These are phyloP conservation scores for Falco columbarius DNA, from an alignment of 2,797 vertebrate species.

Conservation along the genomic window DNA sequence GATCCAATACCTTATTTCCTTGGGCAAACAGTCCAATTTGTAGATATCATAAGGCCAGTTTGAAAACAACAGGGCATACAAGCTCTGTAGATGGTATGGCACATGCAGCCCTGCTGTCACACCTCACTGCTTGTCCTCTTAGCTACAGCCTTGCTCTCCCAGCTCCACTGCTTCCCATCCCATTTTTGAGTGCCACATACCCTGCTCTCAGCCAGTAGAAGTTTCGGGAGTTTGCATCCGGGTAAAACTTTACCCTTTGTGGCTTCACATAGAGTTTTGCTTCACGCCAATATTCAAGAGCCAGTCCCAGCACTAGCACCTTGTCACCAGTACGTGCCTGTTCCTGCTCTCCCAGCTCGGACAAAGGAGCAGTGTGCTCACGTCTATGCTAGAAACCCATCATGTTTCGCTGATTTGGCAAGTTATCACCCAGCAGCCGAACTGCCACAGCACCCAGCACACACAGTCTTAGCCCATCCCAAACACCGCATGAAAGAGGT, in stretches of 20 bases:
- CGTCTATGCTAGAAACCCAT: neutral
- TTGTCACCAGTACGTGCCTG: accelerated
- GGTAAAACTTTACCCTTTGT: neutral
- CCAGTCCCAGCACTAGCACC: neutral
- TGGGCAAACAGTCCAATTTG: neutral
- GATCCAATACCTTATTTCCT: neutral
- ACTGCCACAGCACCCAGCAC: neutral
- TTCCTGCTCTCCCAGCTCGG: neutral
- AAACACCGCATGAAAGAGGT: neutral
- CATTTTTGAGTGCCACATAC: neutral
- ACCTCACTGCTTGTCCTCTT: neutral
- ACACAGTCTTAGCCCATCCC: neutral
- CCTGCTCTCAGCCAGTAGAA: neutral
- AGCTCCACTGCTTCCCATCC: neutral
- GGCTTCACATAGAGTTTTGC: neutral
- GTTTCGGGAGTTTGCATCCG: neutral
- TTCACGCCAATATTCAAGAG: neutral
- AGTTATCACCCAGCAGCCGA: neutral
- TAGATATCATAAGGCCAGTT: neutral
- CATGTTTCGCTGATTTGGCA: neutral
- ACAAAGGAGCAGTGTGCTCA: neutral
- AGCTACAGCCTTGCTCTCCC: neutral
- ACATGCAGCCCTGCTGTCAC: neutral
- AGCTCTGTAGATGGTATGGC: accelerated
- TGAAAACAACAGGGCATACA: neutral